phyloP scores from a whole-genome alignment of 2,888 invertebrate species.

The Hartigia nigra region DNA sequence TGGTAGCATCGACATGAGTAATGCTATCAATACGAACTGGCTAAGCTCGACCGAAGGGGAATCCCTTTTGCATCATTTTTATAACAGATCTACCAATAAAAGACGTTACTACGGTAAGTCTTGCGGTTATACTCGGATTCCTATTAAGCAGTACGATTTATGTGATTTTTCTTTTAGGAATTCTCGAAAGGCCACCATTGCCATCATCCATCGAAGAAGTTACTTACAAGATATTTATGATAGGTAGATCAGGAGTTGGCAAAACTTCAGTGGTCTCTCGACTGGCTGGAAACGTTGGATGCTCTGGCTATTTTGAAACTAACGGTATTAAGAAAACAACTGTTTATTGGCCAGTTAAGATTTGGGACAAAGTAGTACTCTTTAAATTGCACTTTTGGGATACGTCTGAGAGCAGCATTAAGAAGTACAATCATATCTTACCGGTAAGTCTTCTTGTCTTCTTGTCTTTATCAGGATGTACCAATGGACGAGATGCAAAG shows the following conservation, averaged over 20 bases:
- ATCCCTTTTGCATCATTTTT: slow-evolving; percentile 53
- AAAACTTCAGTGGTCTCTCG: slow-evolving; percentile 69
- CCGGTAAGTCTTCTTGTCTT: too few species aligned
- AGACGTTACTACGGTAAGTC: slow-evolving; percentile 49
- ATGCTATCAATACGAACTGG: slow-evolving; percentile 53
- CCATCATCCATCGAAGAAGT: slow-evolving; percentile 68
- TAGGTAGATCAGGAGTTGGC: slow-evolving; percentile 69
- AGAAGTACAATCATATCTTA: slow-evolving; percentile 70
- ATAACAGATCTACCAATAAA: slow-evolving; percentile 47
- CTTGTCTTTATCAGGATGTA: too few species aligned
- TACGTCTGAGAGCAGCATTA: slow-evolving; percentile 69
- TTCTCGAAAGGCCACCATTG: slow-evolving; percentile 68
- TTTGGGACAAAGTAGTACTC: slow-evolving; percentile 68
- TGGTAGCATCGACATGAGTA: slow-evolving; percentile 29
- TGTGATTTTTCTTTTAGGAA: slow-evolving; percentile 55
- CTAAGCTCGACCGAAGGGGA: slow-evolving; percentile 51
- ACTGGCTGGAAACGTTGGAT: slow-evolving; percentile 65
- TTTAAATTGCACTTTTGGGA: slow-evolving; percentile 72
- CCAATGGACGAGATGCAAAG: too few species aligned
- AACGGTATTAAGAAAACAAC: slow-evolving; percentile 69
- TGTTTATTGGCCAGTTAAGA: slow-evolving; percentile 71
- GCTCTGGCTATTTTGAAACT: slow-evolving; percentile 62
- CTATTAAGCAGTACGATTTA: slow-evolving; percentile 4
- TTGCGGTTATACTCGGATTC: background rate
- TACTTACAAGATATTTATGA: slow-evolving; percentile 70